Evolutionary conservation across 2,888 invertebrate genomes (phyloP).

Genomic region (Pseudococcus longispinus): DNA sequence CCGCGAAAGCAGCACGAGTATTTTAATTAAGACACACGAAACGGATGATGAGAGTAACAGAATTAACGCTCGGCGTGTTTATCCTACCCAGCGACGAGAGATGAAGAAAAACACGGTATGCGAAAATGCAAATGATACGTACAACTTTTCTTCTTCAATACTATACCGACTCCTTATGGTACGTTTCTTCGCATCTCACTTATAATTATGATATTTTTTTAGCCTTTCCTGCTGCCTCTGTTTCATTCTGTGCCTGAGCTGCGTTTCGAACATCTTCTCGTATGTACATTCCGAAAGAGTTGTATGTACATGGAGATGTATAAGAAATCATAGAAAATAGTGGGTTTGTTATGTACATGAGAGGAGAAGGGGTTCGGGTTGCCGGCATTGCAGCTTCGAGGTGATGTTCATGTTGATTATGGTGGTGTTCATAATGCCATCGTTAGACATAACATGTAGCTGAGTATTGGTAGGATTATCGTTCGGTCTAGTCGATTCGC

Average conservation of each 20-base stretch:
- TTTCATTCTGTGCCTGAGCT: neutral
- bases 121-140: conserved; percentile 18
- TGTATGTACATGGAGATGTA: neutral
- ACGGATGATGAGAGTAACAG: neutral
- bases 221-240: neutral
- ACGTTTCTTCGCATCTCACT: neutral
- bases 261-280: neutral
- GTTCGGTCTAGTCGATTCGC: conserved; percentile 21
- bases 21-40: conserved; percentile 8
- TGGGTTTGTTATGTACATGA: neutral
- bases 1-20: neutral
- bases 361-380: neutral
- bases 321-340: neutral
- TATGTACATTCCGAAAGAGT: neutral
- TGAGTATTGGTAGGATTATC: neutral
- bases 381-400: neutral
- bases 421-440: neutral
- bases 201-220: neutral
- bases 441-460: conserved; percentile 1
- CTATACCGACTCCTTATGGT: neutral
- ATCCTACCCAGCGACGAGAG: neutral
- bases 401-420: neutral
- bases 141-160: conserved; percentile 6
- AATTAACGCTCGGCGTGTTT: neutral
- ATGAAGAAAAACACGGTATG: neutral